Conservation (phyloP, 2,113 vertebrate genomes). For the Cyanoderma ruficeps region DNA sequence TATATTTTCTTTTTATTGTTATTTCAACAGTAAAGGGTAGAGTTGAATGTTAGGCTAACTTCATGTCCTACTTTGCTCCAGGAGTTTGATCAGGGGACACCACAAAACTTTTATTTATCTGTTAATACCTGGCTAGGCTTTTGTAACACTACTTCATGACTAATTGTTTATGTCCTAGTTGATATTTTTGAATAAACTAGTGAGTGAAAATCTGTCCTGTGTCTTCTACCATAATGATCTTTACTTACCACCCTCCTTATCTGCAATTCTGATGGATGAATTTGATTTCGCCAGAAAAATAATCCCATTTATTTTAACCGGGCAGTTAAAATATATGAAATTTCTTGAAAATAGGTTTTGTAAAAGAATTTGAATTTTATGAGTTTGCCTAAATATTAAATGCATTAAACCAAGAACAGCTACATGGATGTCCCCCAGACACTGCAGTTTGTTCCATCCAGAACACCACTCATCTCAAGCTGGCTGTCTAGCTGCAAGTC, state of each 20-base stretch:
- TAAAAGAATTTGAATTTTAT: not conserved
- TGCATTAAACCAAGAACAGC: not conserved
- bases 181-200: not conserved
- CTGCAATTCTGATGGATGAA: not conserved
- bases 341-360: not conserved
- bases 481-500: not conserved
- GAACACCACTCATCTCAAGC: fast-evolving
- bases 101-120: not conserved
- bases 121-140: not conserved
- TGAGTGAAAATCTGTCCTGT: not conserved
- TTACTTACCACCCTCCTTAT: not conserved
- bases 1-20: not conserved
- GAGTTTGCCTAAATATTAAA: not conserved
- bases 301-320: not conserved
- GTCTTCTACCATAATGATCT: not conserved
- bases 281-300: not conserved
- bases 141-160: not conserved
- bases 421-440: not conserved
- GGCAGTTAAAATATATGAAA: not conserved
- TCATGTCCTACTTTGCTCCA: not conserved
- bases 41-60: not conserved
- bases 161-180: not conserved
- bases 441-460: not conserved
- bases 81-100: not conserved
- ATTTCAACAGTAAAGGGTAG: not conserved